A percentile compares a stretch with the other conserved stretches of the same genome.
phyloP scores from a whole-genome alignment of 2,113 vertebrate genomes.

The Nymphicus hollandicus region DNA sequence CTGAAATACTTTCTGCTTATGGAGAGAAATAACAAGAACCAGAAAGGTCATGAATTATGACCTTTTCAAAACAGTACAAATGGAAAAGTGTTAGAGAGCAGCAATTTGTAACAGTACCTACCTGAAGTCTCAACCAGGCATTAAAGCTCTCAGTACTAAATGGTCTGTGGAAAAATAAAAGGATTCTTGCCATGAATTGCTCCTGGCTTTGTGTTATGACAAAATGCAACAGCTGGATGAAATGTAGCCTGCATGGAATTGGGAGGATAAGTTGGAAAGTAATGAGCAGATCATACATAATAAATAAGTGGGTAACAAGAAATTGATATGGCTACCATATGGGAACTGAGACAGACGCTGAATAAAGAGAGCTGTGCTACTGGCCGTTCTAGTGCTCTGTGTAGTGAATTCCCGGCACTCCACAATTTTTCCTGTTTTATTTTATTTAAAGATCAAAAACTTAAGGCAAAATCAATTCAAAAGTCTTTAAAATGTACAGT shows the following conservation, averaged over 20 bases:
- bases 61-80: not conserved
- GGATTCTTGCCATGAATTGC: conserved; percentile 1
- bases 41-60: not conserved
- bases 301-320: conserved; percentile 57
- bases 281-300: conserved; percentile 43
- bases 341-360: not conserved
- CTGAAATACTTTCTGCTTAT: not conserved
- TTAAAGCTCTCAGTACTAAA: not conserved
- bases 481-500: not conserved
- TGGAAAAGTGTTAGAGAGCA: not conserved
- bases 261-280: conserved; percentile 28
- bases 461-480: not conserved
- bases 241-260: conserved; percentile 15
- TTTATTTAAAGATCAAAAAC: not conserved
- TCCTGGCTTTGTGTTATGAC: conserved; percentile 1
- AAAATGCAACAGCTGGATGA: conserved; percentile 42
- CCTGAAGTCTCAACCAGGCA: not conserved
- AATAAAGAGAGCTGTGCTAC: not conserved
- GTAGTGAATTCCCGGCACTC: not conserved
- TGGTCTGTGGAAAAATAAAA: not conserved
- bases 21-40: not conserved
- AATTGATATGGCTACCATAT: conserved; percentile 46
- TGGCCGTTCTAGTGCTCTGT: not conserved
- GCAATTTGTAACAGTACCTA: not conserved
- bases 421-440: not conserved